phyloP scores from a whole-genome alignment of 2,797 vertebrate genomes.

The Heterohyrax brucei region DNA sequence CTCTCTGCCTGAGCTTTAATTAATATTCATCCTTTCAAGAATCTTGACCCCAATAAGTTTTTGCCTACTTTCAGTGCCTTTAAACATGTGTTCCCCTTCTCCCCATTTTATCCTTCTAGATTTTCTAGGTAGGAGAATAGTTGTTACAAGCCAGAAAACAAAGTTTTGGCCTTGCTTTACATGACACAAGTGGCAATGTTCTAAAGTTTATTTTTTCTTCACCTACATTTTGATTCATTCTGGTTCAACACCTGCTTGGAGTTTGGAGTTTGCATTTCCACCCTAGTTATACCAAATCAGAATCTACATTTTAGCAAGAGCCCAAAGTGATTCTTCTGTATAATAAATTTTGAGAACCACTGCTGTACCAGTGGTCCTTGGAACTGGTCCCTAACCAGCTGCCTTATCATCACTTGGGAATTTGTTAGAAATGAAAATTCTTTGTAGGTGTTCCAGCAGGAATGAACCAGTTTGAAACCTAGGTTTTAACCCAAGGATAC shows the following conservation, averaged over 20 bases:
- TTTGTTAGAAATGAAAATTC: too few relatives aligned
- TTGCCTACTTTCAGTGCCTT: background rate
- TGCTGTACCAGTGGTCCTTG: too few relatives aligned
- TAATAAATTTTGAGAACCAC: too few relatives aligned
- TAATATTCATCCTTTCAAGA: conserved; percentile 25
- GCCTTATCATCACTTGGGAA: too few relatives aligned
- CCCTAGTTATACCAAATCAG: too few relatives aligned
- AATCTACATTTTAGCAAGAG: too few relatives aligned
- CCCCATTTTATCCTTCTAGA: background rate
- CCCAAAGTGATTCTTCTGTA: too few relatives aligned
- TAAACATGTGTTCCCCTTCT: background rate
- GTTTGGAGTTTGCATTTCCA: too few relatives aligned
- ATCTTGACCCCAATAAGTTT: background rate
- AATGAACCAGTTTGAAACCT: too few relatives aligned
- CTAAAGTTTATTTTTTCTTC: background rate
- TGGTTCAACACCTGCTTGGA: too few relatives aligned
- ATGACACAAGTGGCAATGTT: background rate
- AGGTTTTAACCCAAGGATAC: background rate
- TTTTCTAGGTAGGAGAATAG: background rate
- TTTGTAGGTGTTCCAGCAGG: too few relatives aligned
- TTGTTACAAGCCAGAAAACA: background rate
- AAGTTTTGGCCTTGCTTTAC: conserved; percentile 17
- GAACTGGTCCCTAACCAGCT: too few relatives aligned
- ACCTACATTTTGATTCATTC: background rate
- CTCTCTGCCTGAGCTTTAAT: background rate